Base-by-base conservation (phyloP, 2,888 invertebrate genomes). In the Drosophila neotestacea region DNA sequence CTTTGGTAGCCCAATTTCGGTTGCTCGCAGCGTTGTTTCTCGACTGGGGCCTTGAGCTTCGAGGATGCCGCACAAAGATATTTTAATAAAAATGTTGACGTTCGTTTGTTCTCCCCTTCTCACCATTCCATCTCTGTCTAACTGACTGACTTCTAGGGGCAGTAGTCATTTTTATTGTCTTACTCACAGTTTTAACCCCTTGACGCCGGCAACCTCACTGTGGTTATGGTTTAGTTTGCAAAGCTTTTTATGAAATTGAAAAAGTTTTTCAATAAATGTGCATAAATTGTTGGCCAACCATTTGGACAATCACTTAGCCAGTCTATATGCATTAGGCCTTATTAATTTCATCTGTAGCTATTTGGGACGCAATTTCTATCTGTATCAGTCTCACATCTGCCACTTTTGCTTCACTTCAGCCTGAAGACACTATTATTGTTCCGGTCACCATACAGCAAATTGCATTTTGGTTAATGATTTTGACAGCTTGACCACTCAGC, bases 191-290 rank as follows among this genome's bases (percentile, higher is more conserved):
- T 64, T 70, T 73, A 85, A 82, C 74, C 87, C 89, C 81, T 85
- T 84, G 59, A 58, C 39, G 61, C 62, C 66, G 74, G 9, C 39
- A 48, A 10, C 32, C 48, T 70, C 50, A 65, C 27, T 56, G 56
- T 56, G 59, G 58, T 58, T 63, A 32, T 77, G 66, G 73, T 56
- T 67, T 70, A 71, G 67, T 73, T 87, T 55, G 51, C 51, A 73
- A 74, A 77, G 86, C 89, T 87, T 75, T 86, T 75, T 84, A 64
- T 75, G 69, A 88, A 90, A 90, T 90, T 91, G 88, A 87, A 91
- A 91, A 91, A 91, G 68, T 91, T 91, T 91, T 91, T 88, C 91
- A 91, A 91, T 91, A 87, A 88, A 72, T 77, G 48, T 60, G 86
- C 75, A 77, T 71, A 77, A 76, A 70, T 79, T 81, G 59, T 54